Percentiles rank a stretch among this genome's conserved stretches.
These are phyloP conservation scores for Platerodrilus igneus DNA, from an alignment of 2,888 invertebrate species.

Conservation along the genomic window DNA sequence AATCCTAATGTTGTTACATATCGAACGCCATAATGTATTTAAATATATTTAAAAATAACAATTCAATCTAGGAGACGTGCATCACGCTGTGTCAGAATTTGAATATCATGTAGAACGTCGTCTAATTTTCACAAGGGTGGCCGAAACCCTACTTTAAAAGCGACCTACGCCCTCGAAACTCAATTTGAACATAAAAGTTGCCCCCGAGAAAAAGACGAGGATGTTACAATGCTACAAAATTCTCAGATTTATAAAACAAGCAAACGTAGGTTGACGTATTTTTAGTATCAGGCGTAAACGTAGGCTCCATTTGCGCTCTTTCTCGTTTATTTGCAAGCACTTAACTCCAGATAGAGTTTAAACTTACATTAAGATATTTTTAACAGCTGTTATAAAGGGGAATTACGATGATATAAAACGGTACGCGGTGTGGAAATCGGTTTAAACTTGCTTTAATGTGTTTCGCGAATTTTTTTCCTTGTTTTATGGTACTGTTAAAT, in stretches of 20 bases:
- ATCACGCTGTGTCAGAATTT: slow-evolving; percentile 28
- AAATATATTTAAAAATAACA: slow-evolving; percentile 15
- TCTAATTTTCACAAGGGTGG: slow-evolving; percentile 15
- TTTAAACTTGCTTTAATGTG: slow-evolving; percentile 41
- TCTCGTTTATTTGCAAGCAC: slow-evolving; percentile 44
- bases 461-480: slow-evolving; percentile 16
- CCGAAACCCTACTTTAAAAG: slow-evolving; percentile 16
- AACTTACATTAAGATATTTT: slow-evolving; percentile 47
- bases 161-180: slow-evolving; percentile 19
- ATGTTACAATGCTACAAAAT: slow-evolving; percentile 19
- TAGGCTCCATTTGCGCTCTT: slow-evolving; percentile 31
- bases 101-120: slow-evolving; percentile 26
- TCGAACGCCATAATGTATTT: slow-evolving; percentile 12
- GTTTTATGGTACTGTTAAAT: background rate
- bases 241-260: slow-evolving; percentile 26
- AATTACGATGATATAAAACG: slow-evolving; percentile 38
- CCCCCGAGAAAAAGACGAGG: slow-evolving; percentile 15
- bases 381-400: slow-evolving; percentile 44
- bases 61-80: slow-evolving; percentile 21
- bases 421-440: too few species aligned
- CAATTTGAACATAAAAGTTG: slow-evolving; percentile 20
- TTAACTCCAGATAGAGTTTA: slow-evolving; percentile 46
- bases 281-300: slow-evolving; percentile 32
- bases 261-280: slow-evolving; percentile 27
- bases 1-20: too few species aligned